Conservation (phyloP, 2,113 vertebrate species). For the Daubentonia madagascariensis region DNA sequence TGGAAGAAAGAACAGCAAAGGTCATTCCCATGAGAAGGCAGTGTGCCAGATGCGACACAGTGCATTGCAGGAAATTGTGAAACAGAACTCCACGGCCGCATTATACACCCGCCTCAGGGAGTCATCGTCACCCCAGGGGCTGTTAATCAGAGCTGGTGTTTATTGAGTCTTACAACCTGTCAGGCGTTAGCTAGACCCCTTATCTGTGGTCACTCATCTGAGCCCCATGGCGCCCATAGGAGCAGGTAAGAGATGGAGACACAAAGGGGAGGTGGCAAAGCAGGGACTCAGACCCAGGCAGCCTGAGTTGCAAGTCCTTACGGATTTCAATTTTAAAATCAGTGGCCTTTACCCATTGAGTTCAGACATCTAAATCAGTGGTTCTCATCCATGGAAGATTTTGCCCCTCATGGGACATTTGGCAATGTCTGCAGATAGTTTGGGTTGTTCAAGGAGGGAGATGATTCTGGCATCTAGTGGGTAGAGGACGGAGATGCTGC, state of each 20-base stretch:
- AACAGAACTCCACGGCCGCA: not conserved
- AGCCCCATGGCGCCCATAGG: fast-evolving
- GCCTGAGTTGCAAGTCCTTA: not conserved
- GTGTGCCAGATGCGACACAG: not conserved
- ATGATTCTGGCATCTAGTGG: not conserved
- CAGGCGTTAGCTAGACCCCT: not conserved
- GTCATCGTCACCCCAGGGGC: not conserved
- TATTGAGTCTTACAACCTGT: not conserved
- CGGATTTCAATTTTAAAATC: not conserved
- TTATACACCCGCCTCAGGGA: not conserved
- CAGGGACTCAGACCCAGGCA: not conserved
- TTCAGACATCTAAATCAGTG: not conserved
- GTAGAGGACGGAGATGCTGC: not conserved
- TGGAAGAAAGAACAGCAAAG: not conserved
- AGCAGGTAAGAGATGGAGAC: not conserved
- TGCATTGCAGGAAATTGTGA: not conserved
- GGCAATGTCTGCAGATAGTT: not conserved
- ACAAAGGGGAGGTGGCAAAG: not conserved
- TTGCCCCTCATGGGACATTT: not conserved
- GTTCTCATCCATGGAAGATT: not conserved
- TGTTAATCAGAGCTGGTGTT: not conserved
- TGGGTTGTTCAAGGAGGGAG: not conserved
- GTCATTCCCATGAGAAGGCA: not conserved
- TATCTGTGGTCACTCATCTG: fast-evolving
- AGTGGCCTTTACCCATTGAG: not conserved